Percentiles rank a stretch among this genome's conserved stretches.
Evolutionary conservation across 2,888 invertebrate genomes (phyloP).

Genomic region (Drosophila meridiana): DNA sequence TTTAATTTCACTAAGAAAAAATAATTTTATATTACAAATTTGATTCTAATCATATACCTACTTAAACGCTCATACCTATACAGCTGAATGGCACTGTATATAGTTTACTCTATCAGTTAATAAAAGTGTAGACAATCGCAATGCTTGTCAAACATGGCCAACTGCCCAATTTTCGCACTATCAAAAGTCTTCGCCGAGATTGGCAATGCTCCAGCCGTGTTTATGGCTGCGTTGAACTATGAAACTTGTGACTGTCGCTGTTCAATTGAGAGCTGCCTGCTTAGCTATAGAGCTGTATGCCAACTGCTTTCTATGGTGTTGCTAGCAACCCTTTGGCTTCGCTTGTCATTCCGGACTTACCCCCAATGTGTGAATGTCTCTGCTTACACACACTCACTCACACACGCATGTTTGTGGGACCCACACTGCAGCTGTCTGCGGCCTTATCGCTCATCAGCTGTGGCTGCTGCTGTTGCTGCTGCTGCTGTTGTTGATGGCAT

Average conservation of each 20-base stretch:
- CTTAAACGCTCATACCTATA: no score
- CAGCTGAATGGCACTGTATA: no score
- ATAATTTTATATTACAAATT: no score
- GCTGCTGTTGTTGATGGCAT: constrained; percentile 38
- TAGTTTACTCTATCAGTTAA: not conserved
- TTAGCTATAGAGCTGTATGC: constrained; percentile 8
- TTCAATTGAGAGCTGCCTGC: constrained; percentile 47
- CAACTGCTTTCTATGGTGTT: constrained; percentile 21
- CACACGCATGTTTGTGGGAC: constrained; percentile 20
- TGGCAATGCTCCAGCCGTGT: constrained; percentile 41
- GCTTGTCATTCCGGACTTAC: constrained; percentile 59
- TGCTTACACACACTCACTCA: constrained; percentile 12
- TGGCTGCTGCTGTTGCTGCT: constrained; percentile 22
- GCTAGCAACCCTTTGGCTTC: constrained; percentile 56
- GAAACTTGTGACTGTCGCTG: constrained; percentile 42
- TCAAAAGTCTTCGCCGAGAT: not conserved
- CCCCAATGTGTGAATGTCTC: constrained; percentile 43
- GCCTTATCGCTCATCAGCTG: constrained; percentile 78
- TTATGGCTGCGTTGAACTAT: constrained; percentile 54
- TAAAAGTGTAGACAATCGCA: constrained; percentile 2
- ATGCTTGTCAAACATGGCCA: not conserved
- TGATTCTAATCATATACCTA: no score
- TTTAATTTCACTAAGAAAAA: no score
- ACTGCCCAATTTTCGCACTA: not conserved
- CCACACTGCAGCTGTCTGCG: constrained; percentile 68